Base-by-base conservation (phyloP, 2,113 vertebrate genomes). In the Myrmecophaga tridactyla region DNA sequence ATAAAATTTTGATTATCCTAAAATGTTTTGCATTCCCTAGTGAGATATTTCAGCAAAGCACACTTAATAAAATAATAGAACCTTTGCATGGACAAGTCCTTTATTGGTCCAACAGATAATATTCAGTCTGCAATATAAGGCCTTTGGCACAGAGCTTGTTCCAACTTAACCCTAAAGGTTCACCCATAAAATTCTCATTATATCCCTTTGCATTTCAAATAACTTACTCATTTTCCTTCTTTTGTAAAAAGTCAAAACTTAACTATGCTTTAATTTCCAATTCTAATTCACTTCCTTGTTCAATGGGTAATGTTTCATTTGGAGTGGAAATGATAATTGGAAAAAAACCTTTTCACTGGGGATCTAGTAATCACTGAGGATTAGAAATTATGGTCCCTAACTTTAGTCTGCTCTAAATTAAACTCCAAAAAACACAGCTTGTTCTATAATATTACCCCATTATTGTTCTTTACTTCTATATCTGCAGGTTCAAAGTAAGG, bases 1-100 rank as follows among this genome's bases (percentile, higher is more conserved):
- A 72, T 89, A 90, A 97, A 96, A 20, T 81, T 93, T 36, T 75
- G 60, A 85, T 87, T 75, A 86, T 72, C 29, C 25, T 75, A 77
- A 89, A 84, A 65, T 94, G 93, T 89, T 85, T 69, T 53, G 56
- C 31, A 51, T 90, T 81, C 62, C 29, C 83, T 84, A 48, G n/a
- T 81, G 77, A 27, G 12, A 12, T 43, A 92, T 73, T 94, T 94
- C 46, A 73, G 51, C 78, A 90, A 92, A 76, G 84, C 3, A 60
- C 1, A n/a, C 27, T 53, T n/a, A 43, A 51, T 81, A 70, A 95
- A 92, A 83, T 65, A 83, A 73, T 65, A 78, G 78, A 93, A 48
- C 8, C 29, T 84, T 81, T 70, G 2, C 60, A 53, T 27, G 34
- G 27, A 87, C 43, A 90, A 96, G 39, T 46, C 58, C 10, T 93